phyloP scores from a whole-genome alignment of 2,113 vertebrate species.

The Dipodomys stephensi region DNA sequence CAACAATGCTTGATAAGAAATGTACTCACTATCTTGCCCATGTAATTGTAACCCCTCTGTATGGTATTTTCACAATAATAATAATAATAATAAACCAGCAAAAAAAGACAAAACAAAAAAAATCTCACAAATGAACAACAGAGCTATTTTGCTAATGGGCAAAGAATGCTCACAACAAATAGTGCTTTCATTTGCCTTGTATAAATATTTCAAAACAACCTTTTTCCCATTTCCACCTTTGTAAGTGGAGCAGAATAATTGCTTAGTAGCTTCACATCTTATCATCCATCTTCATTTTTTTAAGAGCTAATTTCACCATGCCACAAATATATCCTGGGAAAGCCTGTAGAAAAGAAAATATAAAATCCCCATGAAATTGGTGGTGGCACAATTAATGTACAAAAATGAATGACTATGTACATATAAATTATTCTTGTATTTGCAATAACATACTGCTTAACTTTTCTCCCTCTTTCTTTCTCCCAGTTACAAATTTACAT shows the following conservation, averaged over 20 bases:
- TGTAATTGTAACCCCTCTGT: too few species aligned
- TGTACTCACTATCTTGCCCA: too few species aligned
- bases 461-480: fast-evolving
- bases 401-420: background rate
- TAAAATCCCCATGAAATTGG: background rate
- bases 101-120: background rate
- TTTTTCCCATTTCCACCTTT: background rate
- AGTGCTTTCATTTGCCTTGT: background rate
- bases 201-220: background rate
- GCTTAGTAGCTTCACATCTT: background rate
- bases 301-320: background rate
- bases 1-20: too few species aligned
- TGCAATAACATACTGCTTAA: background rate
- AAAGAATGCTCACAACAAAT: background rate
- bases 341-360: background rate
- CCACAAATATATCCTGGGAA: background rate
- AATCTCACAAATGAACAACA: background rate
- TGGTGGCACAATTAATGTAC: background rate
- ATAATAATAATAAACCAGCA: too few species aligned
- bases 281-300: background rate
- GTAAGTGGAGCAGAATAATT: background rate
- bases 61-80: too few species aligned
- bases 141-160: background rate
- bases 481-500: background rate
- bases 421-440: background rate